Evolutionary conservation across 2,113 vertebrate species (phyloP).

Genomic region (Muntiacus reevesi): DNA sequence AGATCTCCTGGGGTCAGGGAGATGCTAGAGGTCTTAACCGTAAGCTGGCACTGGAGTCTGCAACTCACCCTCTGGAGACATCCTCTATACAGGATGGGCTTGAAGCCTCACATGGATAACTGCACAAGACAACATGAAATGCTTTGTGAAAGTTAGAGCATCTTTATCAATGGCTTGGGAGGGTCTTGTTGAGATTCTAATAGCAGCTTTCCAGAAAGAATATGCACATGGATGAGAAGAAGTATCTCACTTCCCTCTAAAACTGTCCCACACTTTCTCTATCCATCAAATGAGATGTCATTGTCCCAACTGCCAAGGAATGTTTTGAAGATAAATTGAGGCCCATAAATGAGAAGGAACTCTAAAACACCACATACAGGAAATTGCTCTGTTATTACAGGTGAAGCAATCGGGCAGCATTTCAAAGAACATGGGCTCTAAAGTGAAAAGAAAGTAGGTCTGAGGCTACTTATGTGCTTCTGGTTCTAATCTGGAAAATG

Average conservation of each 20-base stretch:
- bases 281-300: not conserved
- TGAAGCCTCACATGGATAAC: not conserved
- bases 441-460: not conserved
- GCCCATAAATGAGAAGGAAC: not conserved
- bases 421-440: not conserved
- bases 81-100: rapidly evolving
- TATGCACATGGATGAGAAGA: not conserved
- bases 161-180: too few relatives aligned
- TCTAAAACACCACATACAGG: not conserved
- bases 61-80: rapidly evolving
- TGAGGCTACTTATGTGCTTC: not conserved
- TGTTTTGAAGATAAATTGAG: not conserved
- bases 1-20: not conserved
- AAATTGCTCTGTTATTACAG: not conserved
- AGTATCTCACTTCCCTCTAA: not conserved
- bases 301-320: not conserved
- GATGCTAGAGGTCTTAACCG: not conserved
- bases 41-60: not conserved
- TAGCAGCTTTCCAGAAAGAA: not conserved
- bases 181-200: not conserved
- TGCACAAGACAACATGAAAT: rapidly evolving
- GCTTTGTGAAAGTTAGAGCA: not conserved
- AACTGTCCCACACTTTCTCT: not conserved
- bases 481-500: not conserved
- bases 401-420: not conserved